phyloP scores from a whole-genome alignment of 2,888 invertebrate species.

The Parnassius orleans region DNA sequence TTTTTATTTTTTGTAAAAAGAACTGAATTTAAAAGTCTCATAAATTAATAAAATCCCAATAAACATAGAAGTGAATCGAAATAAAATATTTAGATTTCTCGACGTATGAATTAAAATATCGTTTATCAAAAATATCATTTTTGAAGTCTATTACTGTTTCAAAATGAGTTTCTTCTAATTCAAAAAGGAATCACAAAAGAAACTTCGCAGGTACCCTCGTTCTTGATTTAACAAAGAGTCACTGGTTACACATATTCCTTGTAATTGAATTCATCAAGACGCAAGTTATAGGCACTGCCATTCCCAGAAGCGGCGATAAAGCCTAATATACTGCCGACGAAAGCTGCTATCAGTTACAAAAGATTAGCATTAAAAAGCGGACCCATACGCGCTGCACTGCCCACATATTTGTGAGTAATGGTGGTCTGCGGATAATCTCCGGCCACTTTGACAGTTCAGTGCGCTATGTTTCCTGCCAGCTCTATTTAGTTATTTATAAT shows the following conservation, averaged over 20 bases:
- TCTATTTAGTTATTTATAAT: conserved; percentile 20
- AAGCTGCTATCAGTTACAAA: conserved; percentile 56
- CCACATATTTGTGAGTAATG: conserved; percentile 42
- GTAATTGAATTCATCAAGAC: conserved; percentile 15
- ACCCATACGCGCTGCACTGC: conserved; percentile 28
- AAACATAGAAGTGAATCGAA: too few relatives aligned
- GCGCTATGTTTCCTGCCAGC: conserved; percentile 32
- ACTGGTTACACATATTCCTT: neutral
- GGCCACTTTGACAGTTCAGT: conserved; percentile 39
- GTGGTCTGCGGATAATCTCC: conserved; percentile 38
- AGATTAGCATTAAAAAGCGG: conserved; percentile 63
- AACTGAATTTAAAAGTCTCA: too few relatives aligned
- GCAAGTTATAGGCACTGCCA: conserved; percentile 14
- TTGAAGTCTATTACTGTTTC: too few relatives aligned
- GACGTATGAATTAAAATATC: too few relatives aligned
- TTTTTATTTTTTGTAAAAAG: too few relatives aligned
- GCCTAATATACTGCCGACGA: conserved; percentile 45
- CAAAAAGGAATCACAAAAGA: too few relatives aligned
- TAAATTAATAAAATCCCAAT: too few relatives aligned
- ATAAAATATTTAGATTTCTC: too few relatives aligned
- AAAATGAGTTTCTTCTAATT: too few relatives aligned
- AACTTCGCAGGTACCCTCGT: too few relatives aligned
- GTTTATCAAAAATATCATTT: too few relatives aligned
- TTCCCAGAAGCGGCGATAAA: conserved; percentile 35
- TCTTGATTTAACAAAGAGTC: too few relatives aligned